Evolutionary conservation across 2,888 invertebrate species (phyloP).

Genomic region (Drosophila kambysellisi): DNA sequence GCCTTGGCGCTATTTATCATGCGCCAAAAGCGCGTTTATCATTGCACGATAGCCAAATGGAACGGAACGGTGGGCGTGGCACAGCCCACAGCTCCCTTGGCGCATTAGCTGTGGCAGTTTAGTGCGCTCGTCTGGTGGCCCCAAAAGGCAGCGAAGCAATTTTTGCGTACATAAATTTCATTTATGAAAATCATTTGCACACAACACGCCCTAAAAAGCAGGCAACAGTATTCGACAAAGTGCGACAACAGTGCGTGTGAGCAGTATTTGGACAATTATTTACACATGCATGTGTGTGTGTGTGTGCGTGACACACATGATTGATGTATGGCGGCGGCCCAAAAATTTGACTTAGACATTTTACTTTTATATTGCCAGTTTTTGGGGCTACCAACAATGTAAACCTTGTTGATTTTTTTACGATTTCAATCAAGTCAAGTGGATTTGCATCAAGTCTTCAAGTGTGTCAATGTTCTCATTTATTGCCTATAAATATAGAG

Average conservation of each 20-base stretch:
- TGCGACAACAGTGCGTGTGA: slow-evolving; percentile 65
- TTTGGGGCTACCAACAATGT: slow-evolving; percentile 35
- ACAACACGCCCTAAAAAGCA: slow-evolving; percentile 45
- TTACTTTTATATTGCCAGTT: slow-evolving; percentile 70
- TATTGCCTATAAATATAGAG: slow-evolving; percentile 31
- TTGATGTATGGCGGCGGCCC: slow-evolving; percentile 58
- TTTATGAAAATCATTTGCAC: slow-evolving; percentile 77
- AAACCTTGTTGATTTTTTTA: slow-evolving; percentile 66
- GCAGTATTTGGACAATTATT: slow-evolving; percentile 41
- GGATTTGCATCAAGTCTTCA: slow-evolving; percentile 71
- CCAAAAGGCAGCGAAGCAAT: slow-evolving; percentile 60
- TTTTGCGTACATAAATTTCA: slow-evolving; percentile 71
- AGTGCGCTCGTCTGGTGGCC: slow-evolving; percentile 44
- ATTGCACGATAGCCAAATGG: slow-evolving; percentile 35
- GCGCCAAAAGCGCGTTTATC: slow-evolving; percentile 79
- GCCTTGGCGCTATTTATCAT: slow-evolving; percentile 72
- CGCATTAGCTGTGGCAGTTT: slow-evolving; percentile 60
- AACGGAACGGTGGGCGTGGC: slow-evolving; percentile 46
- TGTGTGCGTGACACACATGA: slow-evolving; percentile 51
- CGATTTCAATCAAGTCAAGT: slow-evolving; percentile 80
- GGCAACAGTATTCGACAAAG: slow-evolving; percentile 31
- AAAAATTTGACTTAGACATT: slow-evolving; percentile 43
- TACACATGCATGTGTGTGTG: slow-evolving; percentile 29
- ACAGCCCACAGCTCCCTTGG: slow-evolving; percentile 44
- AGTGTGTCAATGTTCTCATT: slow-evolving; percentile 58